Conservation (phyloP, 2,888 invertebrate species). For the Sphaerophoria taeniata region DNA sequence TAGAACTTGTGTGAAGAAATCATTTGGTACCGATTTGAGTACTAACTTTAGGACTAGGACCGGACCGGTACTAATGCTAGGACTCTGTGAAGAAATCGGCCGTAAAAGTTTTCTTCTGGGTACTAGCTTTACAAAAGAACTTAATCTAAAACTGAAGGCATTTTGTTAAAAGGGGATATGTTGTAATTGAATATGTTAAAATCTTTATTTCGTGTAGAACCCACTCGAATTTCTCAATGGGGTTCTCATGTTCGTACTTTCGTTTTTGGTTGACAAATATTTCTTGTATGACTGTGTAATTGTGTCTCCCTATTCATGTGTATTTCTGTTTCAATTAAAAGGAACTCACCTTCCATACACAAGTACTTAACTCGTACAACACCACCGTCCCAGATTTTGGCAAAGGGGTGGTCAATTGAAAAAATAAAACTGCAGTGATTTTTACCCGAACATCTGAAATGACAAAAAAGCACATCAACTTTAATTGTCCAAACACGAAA, state of each 20-base stretch:
- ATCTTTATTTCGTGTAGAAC: slow-evolving; percentile 14
- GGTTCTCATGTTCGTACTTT: neutral
- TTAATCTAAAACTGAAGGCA: slow-evolving; percentile 17
- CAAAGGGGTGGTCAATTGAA: slow-evolving; percentile 86
- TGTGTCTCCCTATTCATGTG: neutral
- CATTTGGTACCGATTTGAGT: no score
- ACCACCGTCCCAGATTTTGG: slow-evolving; percentile 86
- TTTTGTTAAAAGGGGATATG: slow-evolving; percentile 16
- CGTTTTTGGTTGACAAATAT: neutral
- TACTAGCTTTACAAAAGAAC: neutral
- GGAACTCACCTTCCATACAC: slow-evolving; percentile 89
- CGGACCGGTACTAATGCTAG: no score
- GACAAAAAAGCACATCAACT: neutral
- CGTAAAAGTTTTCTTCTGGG: slow-evolving; percentile 24
- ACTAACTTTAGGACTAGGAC: no score
- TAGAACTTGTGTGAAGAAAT: no score
- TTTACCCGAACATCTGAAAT: slow-evolving; percentile 87
- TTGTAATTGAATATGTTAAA: slow-evolving; percentile 30
- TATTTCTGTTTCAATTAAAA: slow-evolving; percentile 20
- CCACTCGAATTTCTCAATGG: neutral
- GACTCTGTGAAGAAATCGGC: no score
- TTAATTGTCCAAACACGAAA: neutral
- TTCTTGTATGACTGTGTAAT: neutral
- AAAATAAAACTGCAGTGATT: slow-evolving; percentile 90
- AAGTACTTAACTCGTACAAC: slow-evolving; percentile 88